Evolutionary conservation across 37 sponge, comb jelly and placozoan genomes (phyloP), one percentile per base, ranked within the genome.

Genomic region (Chondrosia reniformis): DNA sequence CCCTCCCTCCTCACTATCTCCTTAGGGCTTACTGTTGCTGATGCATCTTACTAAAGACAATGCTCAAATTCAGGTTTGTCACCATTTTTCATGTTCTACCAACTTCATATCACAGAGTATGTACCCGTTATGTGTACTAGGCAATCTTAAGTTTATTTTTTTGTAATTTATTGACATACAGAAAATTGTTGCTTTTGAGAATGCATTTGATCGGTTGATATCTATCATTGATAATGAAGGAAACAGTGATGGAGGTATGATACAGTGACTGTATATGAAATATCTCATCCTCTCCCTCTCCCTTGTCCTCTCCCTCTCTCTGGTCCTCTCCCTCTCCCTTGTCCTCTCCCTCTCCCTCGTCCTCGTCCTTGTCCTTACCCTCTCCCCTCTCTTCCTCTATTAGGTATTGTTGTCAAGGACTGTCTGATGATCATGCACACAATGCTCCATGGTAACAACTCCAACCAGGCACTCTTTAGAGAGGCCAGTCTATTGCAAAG

Each of bases 111-210:
- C 10, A 49, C 15, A 49, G 52, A 49, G 52, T 49, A 49, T 49
- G 52, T 15, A 49, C 15, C 10, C 15, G 15, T 49, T 49, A 49
- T 49, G 15, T 49, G 15, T 15, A 19, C 15, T 49, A 17, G 17
- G 17, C 17, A 49, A 17, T 19, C 12, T 12, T 49, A 17, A 49
- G 63, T 62, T 22, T n/a, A 22, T n/a, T 62, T 8, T 62, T n/a
- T 62, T 22, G 17, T 62, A 24, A 25, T 62, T 12, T 12, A 9
- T 22, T n/a, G 21, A 21, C 28, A 1, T 66, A 43, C 58, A 95
- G 81, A 92, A 93, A 79, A 93, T 96, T 55, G 89, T 96, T 9
- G 97, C 97, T 19, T 96, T 96, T 82, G 97, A 96, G 76, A 96
- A 89, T 83, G 97, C 89, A 0, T 96, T 96, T 81, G 97, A 96